Base-by-base conservation (phyloP, 30 jellyfish, hydroid and myxozoan species). In the Turritopsis dohrnii region DNA sequence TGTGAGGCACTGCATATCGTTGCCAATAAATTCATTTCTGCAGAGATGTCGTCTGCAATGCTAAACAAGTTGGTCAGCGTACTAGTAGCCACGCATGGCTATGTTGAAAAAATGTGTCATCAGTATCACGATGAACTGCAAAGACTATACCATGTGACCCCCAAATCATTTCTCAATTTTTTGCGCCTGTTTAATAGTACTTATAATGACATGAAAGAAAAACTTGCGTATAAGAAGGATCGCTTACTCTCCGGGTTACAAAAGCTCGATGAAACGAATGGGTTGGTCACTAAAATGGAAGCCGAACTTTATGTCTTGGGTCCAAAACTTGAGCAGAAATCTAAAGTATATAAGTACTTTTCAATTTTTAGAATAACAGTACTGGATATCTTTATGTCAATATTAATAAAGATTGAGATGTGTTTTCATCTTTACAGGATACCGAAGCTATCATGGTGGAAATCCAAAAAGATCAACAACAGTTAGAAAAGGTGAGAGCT, bases 201-300 rank as follows among this genome's bases (percentile, higher is more conserved):
- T 79, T 89, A 81, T n/a, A 74, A 80, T 21, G 76, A 72, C 82
- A 84, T 80, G 87, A 77, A 74, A 52, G 22, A 25, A 41, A 87
- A 92, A 69, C 71, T 60, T 25, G 89, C 53, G 23, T 87, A 75
- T 60, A 88, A 87, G 26, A 74, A 66, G 30, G 66, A 72, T 21
- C 81, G 97, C 22, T 74, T 92, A 76, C 29, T 84, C 16, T 80
- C 87, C 17, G 97, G 97, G 23, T 52, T 92, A 30, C 25, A 84
- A 22, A 92, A 92, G 71, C 85, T 92, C 24, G 93, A 90, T 18
- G 91, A 92, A 60, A 79, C 97, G 22, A 92, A 92, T 60, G 94
- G 84, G 24, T 30, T 80, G 76, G 96, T 92, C 22, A 54, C 69
- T 27, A 88, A 84, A 20, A 92, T 92, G 97, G 73, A 92, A 66